A percentile compares a stretch with the other conserved stretches of the same genome.
These are phyloP conservation scores for Coccyzus lansbergi DNA, from an alignment of 2,797 vertebrate genomes.

Conservation along the genomic window DNA sequence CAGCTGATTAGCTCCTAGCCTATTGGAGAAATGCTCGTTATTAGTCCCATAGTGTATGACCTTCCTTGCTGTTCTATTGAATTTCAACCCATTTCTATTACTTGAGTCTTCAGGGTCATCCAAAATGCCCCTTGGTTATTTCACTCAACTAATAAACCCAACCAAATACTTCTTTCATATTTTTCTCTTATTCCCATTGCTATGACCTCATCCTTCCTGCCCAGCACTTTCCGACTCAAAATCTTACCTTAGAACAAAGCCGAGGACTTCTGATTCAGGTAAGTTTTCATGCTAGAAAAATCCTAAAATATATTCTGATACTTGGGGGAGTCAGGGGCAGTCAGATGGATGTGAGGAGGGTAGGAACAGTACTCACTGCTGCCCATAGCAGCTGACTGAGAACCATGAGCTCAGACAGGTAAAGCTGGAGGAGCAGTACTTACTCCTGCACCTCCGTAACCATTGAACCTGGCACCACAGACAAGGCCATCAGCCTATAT, in stretches of 20 bases:
- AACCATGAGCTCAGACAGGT: too few relatives aligned
- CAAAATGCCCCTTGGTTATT: slow-evolving; percentile 26
- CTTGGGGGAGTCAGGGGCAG: too few relatives aligned
- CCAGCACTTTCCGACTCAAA: not conserved
- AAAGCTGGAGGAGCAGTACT: too few relatives aligned
- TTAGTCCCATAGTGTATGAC: not conserved
- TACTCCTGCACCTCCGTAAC: too few relatives aligned
- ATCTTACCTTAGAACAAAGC: not conserved
- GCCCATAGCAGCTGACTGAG: too few relatives aligned
- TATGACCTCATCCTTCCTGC: not conserved
- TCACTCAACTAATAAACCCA: slow-evolving; percentile 5
- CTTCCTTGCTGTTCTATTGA: not conserved
- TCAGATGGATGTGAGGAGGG: too few relatives aligned
- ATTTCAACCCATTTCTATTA: slow-evolving; percentile 52
- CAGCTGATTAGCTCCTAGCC: not conserved
- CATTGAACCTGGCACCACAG: too few relatives aligned
- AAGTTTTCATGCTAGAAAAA: not conserved
- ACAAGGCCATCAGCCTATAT: too few relatives aligned
- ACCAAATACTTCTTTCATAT: not conserved
- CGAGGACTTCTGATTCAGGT: not conserved
- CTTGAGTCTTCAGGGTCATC: slow-evolving; percentile 3
- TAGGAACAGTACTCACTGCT: too few relatives aligned
- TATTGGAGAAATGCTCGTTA: slow-evolving; percentile 16
- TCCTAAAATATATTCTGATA: not conserved
- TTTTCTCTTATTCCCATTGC: not conserved